phyloP scores from a whole-genome alignment of 2,888 invertebrate species.

The Phaonia tiefii region DNA sequence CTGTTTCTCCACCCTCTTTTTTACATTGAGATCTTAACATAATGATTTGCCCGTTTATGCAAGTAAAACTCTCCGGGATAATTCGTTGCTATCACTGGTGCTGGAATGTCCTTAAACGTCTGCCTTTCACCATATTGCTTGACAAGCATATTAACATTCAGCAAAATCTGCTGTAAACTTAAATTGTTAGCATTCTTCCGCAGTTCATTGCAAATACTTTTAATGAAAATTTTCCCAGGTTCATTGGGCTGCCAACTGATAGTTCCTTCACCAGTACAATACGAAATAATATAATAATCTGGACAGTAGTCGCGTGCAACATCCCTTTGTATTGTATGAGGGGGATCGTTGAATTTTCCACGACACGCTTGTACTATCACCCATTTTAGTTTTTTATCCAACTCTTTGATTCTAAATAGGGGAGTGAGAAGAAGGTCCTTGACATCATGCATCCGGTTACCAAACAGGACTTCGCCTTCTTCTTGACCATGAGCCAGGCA shows the following conservation, averaged over 20 bases:
- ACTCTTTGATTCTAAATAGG: constrained; percentile 44
- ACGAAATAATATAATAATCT: constrained; percentile 47
- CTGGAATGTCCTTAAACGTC: too few species aligned
- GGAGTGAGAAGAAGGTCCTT: too few species aligned
- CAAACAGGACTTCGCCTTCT: constrained; percentile 15
- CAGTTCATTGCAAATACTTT: constrained; percentile 43
- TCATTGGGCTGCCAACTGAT: constrained; percentile 15
- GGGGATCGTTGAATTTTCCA: constrained; percentile 14
- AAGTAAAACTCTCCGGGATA: too few species aligned
- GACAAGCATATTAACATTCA: too few species aligned
- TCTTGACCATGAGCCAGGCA: constrained; percentile 44
- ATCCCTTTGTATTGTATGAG: too few species aligned
- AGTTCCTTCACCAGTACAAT: constrained; percentile 49
- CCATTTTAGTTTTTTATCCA: constrained; percentile 61
- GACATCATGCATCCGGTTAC: too few species aligned
- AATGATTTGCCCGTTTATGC: neutral
- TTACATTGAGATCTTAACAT: too few species aligned
- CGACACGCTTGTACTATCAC: constrained; percentile 57
- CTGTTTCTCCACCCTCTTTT: too few species aligned
- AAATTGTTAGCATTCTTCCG: constrained; percentile 12
- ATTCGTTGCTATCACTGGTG: too few species aligned
- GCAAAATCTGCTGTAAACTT: too few species aligned
- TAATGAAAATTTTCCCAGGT: constrained; percentile 51
- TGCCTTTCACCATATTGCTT: too few species aligned
- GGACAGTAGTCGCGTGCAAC: constrained; percentile 30